Evolutionary conservation across 2,888 invertebrate species (phyloP).

Genomic region (Ochropacha duplaris): DNA sequence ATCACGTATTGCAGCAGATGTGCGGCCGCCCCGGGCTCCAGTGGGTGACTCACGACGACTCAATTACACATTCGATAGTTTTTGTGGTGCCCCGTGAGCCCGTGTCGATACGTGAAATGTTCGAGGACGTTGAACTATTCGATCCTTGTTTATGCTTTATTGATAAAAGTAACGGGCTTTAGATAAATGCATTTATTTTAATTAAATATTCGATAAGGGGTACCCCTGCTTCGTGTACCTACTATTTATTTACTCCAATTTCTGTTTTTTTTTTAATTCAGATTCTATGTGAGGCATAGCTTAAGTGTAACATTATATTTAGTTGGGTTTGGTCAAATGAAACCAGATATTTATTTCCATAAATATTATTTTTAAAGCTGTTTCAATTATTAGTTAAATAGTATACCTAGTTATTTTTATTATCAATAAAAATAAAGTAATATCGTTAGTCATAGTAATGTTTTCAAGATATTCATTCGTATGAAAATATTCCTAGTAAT

Average conservation of each 20-base stretch:
- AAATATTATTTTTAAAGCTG: no score
- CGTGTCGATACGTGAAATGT: conserved; percentile 57
- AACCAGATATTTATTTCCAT: no score
- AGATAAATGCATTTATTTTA: background rate
- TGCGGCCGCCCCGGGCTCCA: conserved; percentile 33
- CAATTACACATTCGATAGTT: conserved; percentile 81
- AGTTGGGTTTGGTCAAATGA: no score
- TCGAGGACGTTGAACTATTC: conserved; percentile 43
- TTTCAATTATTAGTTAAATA: no score
- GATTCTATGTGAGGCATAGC: background rate
- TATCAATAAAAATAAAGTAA: background rate
- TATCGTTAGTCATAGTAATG: background rate
- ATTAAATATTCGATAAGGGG: background rate
- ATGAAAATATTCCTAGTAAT: background rate
- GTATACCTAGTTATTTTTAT: no score
- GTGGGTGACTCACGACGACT: conserved; percentile 78
- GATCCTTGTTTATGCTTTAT: background rate
- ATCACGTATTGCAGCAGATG: conserved; percentile 67
- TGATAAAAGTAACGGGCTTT: background rate
- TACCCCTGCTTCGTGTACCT: background rate
- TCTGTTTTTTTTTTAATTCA: no score
- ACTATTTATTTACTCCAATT: background rate
- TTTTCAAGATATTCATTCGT: background rate
- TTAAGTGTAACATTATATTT: background rate
- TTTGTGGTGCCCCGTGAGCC: conserved; percentile 54